These are phyloP conservation scores for Channallabes apus DNA, from an alignment of 2,797 vertebrate species.

Conservation along the genomic window DNA sequence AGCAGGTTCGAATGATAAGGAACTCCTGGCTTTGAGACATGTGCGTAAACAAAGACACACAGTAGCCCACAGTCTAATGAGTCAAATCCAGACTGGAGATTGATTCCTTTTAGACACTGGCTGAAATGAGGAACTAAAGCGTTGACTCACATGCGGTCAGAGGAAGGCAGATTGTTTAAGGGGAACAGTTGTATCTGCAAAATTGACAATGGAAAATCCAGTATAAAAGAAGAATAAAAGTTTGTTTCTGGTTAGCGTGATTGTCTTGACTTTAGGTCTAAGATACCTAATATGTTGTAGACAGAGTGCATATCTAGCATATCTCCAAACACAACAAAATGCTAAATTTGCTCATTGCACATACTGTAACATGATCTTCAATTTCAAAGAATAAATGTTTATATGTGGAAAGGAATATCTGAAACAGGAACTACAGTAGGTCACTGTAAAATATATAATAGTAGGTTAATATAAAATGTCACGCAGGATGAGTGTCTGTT, in stretches of 20 bases:
- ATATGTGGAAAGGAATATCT: background rate
- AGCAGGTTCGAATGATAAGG: slow-evolving; percentile 37
- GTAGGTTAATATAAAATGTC: background rate
- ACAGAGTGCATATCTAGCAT: background rate
- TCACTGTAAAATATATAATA: background rate
- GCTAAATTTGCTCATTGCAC: background rate
- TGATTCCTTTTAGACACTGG: slow-evolving; percentile 34
- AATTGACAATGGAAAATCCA: slow-evolving; percentile 37
- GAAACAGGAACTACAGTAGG: slow-evolving; percentile 1
- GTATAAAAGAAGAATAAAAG: slow-evolving; percentile 21
- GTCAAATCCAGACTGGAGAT: slow-evolving; percentile 44
- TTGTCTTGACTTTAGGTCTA: background rate
- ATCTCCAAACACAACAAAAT: background rate
- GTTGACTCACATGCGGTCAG: slow-evolving; percentile 46
- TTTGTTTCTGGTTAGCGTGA: background rate
- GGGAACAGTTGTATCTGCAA: slow-evolving; percentile 27
- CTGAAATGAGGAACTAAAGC: slow-evolving; percentile 51
- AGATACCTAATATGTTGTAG: background rate
- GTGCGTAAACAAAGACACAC: slow-evolving; percentile 33
- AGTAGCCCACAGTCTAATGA: slow-evolving; percentile 36
- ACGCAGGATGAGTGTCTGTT: background rate
- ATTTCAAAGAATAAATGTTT: background rate
- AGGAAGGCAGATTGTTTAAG: slow-evolving; percentile 44
- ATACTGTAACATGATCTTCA: background rate
- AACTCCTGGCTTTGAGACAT: slow-evolving; percentile 24